Percentiles rank a stretch among this genome's conserved stretches.
These are phyloP conservation scores for Pantelozetes paolii DNA, from an alignment of 2,888 invertebrate species.

Conservation along the genomic window DNA sequence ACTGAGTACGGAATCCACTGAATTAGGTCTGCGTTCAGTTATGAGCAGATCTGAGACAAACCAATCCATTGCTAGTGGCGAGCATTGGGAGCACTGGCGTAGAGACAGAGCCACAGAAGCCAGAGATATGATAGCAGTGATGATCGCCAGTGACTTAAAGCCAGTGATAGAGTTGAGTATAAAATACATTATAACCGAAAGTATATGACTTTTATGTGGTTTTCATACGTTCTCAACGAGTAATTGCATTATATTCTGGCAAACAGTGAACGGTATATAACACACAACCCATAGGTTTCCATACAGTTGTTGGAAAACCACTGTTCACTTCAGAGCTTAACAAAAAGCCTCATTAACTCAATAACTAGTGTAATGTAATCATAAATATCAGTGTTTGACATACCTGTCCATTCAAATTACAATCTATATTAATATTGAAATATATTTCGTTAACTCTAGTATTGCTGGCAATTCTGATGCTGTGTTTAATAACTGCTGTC, in stretches of 20 bases:
- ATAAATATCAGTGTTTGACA: not conserved
- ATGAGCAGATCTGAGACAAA: conserved; percentile 16
- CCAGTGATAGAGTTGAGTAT: not conserved
- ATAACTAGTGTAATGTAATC: not conserved
- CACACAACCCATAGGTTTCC: not conserved
- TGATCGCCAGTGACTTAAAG: conserved; percentile 7
- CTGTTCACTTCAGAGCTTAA: not conserved
- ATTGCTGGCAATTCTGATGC: not conserved
- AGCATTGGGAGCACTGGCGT: not conserved
- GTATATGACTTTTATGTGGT: not conserved
- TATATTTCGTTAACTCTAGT: not conserved
- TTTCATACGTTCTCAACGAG: not conserved
- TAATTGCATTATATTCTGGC: conserved; percentile 21
- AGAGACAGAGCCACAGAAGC: not conserved
- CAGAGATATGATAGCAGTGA: conserved; percentile 19
- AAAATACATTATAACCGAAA: not conserved
- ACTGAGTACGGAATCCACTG: conserved; percentile 13
- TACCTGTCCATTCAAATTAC: conserved; percentile 18
- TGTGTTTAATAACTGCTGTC: not conserved
- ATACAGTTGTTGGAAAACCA: not conserved
- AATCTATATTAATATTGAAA: not conserved
- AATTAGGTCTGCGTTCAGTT: conserved; percentile 14
- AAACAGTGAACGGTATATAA: not conserved
- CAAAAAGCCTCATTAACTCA: conserved; percentile 9
- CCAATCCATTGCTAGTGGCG: not conserved